Conservation (phyloP, 2,113 vertebrate species). For the Menura novaehollandiae region DNA sequence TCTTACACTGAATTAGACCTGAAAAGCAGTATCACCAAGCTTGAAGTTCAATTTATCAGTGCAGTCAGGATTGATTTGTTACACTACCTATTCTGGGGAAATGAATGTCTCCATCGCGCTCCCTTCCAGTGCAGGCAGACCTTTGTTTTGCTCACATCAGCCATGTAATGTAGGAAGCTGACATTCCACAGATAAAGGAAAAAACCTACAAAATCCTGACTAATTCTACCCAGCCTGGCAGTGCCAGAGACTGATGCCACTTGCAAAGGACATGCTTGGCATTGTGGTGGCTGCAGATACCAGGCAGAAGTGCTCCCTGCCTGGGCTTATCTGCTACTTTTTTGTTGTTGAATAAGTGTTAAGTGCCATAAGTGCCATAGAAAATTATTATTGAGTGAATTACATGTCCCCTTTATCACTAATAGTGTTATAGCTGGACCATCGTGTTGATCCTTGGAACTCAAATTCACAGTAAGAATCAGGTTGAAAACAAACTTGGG, state of each 20-base stretch:
- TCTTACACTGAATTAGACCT: constrained; percentile 55
- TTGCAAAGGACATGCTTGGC: not conserved
- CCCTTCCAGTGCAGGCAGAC: constrained; percentile 45
- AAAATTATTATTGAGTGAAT: not conserved
- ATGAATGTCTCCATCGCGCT: constrained; percentile 45
- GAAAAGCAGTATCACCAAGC: constrained; percentile 47
- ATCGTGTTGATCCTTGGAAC: not conserved
- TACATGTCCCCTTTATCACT: not conserved
- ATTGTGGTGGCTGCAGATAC: not conserved
- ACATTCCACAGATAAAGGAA: constrained; percentile 45
- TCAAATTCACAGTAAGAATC: not conserved
- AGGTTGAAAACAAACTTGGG: not conserved
- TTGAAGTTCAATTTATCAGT: constrained; percentile 58
- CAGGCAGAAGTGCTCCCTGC: not conserved
- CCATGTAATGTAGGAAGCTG: constrained; percentile 56
- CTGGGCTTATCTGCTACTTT: not conserved
- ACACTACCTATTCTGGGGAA: constrained; percentile 34
- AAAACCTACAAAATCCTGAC: constrained; percentile 22
- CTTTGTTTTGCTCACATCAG: constrained; percentile 61
- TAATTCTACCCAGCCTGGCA: constrained; percentile 7
- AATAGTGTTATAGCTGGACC: not conserved
- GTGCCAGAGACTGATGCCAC: not conserved
- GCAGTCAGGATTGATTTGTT: constrained; percentile 50
- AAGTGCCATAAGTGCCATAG: not conserved
- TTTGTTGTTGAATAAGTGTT: not conserved